phyloP scores from a whole-genome alignment of 1,140 invertebrate genomes.

The Pomacea maculata region DNA sequence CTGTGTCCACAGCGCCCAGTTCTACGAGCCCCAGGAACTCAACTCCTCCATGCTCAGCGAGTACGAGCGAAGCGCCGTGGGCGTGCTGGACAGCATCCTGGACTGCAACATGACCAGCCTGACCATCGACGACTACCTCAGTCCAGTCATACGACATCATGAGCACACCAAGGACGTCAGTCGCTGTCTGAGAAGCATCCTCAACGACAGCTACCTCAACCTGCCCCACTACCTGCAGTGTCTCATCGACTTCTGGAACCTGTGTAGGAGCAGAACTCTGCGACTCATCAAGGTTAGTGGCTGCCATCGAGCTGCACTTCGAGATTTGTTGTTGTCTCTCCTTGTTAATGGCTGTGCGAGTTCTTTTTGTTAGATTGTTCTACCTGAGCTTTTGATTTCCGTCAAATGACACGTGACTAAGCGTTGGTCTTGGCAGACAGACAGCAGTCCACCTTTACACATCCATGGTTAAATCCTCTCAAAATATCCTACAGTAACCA shows the following conservation, averaged over 20 bases:
- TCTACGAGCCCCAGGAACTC: background rate
- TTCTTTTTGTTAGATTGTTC: no score
- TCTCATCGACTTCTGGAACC: constrained; percentile 11
- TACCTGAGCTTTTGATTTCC: no score
- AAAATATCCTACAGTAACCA: no score
- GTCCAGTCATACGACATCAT: background rate
- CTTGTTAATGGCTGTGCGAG: no score
- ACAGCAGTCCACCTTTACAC: no score
- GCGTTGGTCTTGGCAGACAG: no score
- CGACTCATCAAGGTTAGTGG: background rate
- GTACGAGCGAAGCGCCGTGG: constrained; percentile 4
- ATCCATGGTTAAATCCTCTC: no score
- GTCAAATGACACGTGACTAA: no score
- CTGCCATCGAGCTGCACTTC: no score
- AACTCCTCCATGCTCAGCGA: background rate
- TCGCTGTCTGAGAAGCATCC: constrained; percentile 7
- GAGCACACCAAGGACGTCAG: background rate
- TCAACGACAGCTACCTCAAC: constrained; percentile 20
- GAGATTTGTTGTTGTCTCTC: no score
- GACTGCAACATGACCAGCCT: constrained; percentile 13
- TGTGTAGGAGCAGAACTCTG: background rate
- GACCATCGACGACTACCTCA: constrained; percentile 10
- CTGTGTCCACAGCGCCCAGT: no score
- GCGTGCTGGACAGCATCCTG: constrained; percentile 4
- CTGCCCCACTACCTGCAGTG: constrained; percentile 24